These are phyloP conservation scores for Homarus gammarus DNA, from an alignment of 2,888 invertebrate genomes.

Conservation along the genomic window DNA sequence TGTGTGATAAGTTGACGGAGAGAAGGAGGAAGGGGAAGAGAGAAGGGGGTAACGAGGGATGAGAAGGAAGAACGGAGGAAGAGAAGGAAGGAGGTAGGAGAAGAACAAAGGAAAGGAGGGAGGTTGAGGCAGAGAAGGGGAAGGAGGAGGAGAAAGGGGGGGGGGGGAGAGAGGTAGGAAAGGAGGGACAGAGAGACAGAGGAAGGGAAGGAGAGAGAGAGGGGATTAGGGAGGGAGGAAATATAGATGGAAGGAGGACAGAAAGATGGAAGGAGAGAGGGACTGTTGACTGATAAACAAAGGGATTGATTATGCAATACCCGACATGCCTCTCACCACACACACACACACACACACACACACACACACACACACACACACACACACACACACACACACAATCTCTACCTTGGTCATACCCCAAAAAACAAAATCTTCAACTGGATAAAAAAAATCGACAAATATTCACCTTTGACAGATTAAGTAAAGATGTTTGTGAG, in stretches of 20 bases:
- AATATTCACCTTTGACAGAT: no score
- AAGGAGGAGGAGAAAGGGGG: slow-evolving; percentile 3
- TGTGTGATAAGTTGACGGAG: slow-evolving; percentile 29
- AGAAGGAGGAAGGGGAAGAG: slow-evolving; percentile 1
- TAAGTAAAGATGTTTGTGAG: no score
- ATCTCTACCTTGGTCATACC: no score
- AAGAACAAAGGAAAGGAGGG: no score
- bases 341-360: no score
- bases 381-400: no score
- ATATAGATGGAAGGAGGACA: background rate
- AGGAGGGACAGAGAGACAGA: slow-evolving; percentile 8
- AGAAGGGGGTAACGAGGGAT: no score
- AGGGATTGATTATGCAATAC: slow-evolving; percentile 41
- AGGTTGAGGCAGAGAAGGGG: slow-evolving; percentile 7
- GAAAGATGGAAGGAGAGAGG: background rate
- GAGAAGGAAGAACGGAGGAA: no score
- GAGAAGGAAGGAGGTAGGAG: background rate
- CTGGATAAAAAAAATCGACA: no score
- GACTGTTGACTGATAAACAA: slow-evolving; percentile 34
- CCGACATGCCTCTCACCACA: slow-evolving; percentile 8
- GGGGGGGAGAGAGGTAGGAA: background rate
- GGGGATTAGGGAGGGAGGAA: background rate
- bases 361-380: no score
- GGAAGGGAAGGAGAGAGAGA: background rate
- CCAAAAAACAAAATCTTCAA: no score